Evolutionary conservation across 2,888 invertebrate species (phyloP), one percentile per base, ranked within the genome.

Genomic region (Spatulosminthurus flaviceps): DNA sequence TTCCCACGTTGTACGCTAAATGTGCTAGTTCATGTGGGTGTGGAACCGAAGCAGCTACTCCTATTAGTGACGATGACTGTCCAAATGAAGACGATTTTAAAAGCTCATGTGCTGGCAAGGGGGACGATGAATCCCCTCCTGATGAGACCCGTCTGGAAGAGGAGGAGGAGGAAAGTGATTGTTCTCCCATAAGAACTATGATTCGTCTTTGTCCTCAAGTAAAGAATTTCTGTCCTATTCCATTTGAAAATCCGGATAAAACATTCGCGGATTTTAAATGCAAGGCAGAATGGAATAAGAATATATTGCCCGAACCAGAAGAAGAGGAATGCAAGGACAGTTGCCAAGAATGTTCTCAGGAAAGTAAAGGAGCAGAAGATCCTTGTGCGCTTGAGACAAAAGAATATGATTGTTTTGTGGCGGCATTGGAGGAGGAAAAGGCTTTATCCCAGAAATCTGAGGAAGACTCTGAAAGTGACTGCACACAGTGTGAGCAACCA

Each of bases 211-310:
- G 73, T 73, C 73, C 73, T 16, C 21, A 22, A 19, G 51, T 73
- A 51, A 4, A 60, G 29, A 19, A 13, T 5, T 73, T 73, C 22
- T 61, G 64, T 34, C 74, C 74, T 21, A 60, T 34, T 0, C 74
- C 74, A 13, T 74, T 74, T 22, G 74, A 64, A 16, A 51, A 61
- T 13, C 64, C 64, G 1, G 13, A 5, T 1, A 16, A 0, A 2
- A 43, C 74, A 2, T 74, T 64, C 26, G 34, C 9, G 19, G 74
- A 74, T 29, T 74, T 74, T 34, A 16, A 64, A n/a, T 74, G 64
- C 29, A n/a, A 34, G 11, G 26, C 73, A 1, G 51, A 51, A 29
- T 73, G 73, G 73, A 73, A 73, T 28, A 60, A 60, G 28, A 60
- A 22, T 71, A 1, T 71, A 1, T 1, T 4, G 2, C 73, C 51